Evolutionary conservation across 2,113 vertebrate genomes (phyloP), one percentile per base, ranked within the genome.

Genomic region (Dromaius novaehollandiae): DNA sequence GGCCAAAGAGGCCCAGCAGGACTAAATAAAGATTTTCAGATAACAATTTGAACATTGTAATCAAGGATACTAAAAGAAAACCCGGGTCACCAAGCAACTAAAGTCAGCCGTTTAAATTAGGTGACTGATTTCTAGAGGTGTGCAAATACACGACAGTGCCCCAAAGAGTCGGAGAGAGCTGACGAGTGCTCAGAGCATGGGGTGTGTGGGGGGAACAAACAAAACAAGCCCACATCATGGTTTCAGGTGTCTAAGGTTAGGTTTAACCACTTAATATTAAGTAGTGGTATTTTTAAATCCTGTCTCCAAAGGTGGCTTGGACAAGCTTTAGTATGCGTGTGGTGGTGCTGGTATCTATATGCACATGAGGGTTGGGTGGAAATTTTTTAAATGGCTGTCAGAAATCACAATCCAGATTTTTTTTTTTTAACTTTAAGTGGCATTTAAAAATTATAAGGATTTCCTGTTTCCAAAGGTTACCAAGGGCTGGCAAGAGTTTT

Each of bases 131-230:
- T 81, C 75, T 64, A 86, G 75, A 88, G 76, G 34, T 66, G 71
- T 63, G 71, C 10, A 18, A 64, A 82, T 73, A 75, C 34, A 9
- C 50, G 40, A 7, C 58, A 58, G 70, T 13, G 20, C 53, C 53
- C 70, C 89, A 12, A 36, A 36, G 90, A 58, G 75, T 55, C 68
- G 61, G 78, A 38, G 46, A 75, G 48, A 50, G n/a, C 32, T 4
- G 28, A 65, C 30, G n/a, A 55, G n/a, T 44, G 74, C 58, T 56
- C 73, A 48, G 55, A 78, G 36, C 44, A 51, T 0, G 0, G 13
- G 7, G 11, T 1, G 9, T 3, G 5, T 2, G 9, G 15, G 3
- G 14, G 8, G 9, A 32, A 68, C 15, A n/a, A 38, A 65, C 10
- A 53, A 21, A 34, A 28, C 38, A 53, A 11, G 0, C 24, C 21